Percentiles rank a stretch among this genome's conserved stretches.
phyloP scores from a whole-genome alignment of 2,797 vertebrate genomes.

The Salarias fasciatus region DNA sequence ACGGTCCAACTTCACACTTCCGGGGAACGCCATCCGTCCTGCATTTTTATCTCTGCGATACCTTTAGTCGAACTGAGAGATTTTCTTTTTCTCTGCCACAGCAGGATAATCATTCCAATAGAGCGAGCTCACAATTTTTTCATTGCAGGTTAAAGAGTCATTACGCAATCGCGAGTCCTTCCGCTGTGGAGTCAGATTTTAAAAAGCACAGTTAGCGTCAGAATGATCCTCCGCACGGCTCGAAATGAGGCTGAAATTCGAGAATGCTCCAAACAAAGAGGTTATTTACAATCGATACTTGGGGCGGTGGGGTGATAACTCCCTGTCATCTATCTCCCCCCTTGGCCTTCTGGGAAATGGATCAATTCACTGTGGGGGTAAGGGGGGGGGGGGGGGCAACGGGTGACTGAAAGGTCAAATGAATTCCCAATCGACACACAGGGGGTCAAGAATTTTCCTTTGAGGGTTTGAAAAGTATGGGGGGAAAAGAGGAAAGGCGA shows the following conservation, averaged over 20 bases:
- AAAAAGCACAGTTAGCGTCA: conserved; percentile 20
- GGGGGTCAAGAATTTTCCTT: conserved; percentile 18
- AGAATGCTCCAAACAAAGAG: conserved; percentile 31
- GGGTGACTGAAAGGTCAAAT: conserved; percentile 49
- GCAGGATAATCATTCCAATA: conserved; percentile 26
- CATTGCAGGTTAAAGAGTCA: conserved; percentile 6
- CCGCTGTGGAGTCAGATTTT: neutral
- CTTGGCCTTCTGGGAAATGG: conserved; percentile 42
- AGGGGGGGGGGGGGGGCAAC: neutral
- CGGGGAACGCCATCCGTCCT: conserved; percentile 8
- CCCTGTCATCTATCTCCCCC: conserved; percentile 31
- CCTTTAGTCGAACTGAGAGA: conserved; percentile 11
- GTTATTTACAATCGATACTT: conserved; percentile 53
- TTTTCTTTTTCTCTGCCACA: conserved; percentile 12
- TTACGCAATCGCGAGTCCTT: neutral
- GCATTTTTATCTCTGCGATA: conserved; percentile 15
- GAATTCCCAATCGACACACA: conserved; percentile 24
- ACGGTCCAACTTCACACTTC: conserved; percentile 24
- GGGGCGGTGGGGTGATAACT: conserved; percentile 31
- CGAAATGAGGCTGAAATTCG: conserved; percentile 25
- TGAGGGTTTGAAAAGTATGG: conserved; percentile 10
- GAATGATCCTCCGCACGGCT: conserved; percentile 1
- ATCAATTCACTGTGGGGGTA: conserved; percentile 41
- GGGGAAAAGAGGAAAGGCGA: conserved; percentile 20
- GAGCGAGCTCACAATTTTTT: neutral